phyloP scores from a whole-genome alignment of 2,113 vertebrate genomes.

The Pogonocichla stellata region DNA sequence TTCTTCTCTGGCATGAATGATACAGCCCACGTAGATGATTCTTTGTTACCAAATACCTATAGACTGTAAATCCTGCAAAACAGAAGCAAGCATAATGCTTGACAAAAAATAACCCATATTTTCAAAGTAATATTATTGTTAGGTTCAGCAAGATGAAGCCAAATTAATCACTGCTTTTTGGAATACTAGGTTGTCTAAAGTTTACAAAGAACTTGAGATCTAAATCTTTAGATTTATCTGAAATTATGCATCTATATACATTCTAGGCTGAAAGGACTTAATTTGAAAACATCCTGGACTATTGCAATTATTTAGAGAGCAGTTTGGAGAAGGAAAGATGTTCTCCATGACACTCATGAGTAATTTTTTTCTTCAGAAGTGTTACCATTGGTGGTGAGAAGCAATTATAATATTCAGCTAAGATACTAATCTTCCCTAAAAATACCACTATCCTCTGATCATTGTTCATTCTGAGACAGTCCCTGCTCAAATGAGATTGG shows the following conservation, averaged over 20 bases:
- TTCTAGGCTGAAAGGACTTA: neutral
- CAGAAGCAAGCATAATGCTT: neutral
- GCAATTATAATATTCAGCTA: neutral
- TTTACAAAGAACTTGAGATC: neutral
- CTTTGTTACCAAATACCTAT: neutral
- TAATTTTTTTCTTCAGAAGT: neutral
- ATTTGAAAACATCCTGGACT: neutral
- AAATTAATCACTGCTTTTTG: neutral
- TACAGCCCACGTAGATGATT: neutral
- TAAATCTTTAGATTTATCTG: neutral
- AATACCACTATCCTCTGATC: neutral
- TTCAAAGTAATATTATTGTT: slow-evolving; percentile 26
- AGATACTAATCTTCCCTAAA: neutral
- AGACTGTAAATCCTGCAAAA: neutral
- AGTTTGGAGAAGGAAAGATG: neutral
- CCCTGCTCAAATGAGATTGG: neutral
- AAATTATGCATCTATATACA: neutral
- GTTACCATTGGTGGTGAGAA: neutral
- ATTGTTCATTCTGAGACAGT: neutral
- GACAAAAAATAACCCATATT: slow-evolving; percentile 39
- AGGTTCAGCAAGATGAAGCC: slow-evolving; percentile 14
- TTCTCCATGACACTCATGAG: neutral
- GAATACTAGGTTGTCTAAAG: neutral
- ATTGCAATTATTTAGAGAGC: neutral
- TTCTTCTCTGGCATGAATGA: slow-evolving; percentile 31